Evolutionary conservation across 2,797 vertebrate genomes (phyloP).

Genomic region (Ataeniobius toweri): DNA sequence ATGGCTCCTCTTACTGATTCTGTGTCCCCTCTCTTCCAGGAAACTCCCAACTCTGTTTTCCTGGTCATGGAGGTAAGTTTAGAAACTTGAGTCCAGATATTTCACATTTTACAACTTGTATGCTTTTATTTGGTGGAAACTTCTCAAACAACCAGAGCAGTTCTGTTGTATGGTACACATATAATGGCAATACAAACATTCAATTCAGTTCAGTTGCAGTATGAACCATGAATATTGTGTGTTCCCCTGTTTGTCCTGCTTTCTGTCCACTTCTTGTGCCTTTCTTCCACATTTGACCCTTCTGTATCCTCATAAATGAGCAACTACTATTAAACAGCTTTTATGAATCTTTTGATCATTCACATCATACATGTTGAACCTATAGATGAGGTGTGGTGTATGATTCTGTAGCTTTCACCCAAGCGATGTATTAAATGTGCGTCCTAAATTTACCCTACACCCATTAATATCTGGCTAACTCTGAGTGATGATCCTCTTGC

Average conservation of each 20-base stretch:
- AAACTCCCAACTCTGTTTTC: slow-evolving; percentile 93
- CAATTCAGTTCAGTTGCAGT: background rate
- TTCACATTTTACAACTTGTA: background rate
- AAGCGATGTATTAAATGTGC: no score
- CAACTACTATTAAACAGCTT: background rate
- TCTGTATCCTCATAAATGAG: background rate
- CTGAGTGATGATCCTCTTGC: background rate
- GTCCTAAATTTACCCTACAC: no score
- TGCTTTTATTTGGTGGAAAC: background rate
- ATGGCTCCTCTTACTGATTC: slow-evolving; percentile 39
- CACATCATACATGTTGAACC: no score
- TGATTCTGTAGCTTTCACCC: no score
- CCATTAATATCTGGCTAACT: no score
- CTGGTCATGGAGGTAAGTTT: slow-evolving; percentile 94
- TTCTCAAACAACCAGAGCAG: no score
- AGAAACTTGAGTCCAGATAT: slow-evolving; percentile 14
- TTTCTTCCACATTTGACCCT: background rate
- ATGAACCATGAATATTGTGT: background rate
- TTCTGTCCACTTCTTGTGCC: background rate
- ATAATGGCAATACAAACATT: no score
- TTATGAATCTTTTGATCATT: no score
- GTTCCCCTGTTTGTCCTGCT: background rate
- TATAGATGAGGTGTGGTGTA: no score
- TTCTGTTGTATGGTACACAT: no score
- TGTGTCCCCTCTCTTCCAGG: slow-evolving; percentile 83